Conservation (phyloP, 2,113 vertebrate species). For the Corydoras sp. region DNA sequence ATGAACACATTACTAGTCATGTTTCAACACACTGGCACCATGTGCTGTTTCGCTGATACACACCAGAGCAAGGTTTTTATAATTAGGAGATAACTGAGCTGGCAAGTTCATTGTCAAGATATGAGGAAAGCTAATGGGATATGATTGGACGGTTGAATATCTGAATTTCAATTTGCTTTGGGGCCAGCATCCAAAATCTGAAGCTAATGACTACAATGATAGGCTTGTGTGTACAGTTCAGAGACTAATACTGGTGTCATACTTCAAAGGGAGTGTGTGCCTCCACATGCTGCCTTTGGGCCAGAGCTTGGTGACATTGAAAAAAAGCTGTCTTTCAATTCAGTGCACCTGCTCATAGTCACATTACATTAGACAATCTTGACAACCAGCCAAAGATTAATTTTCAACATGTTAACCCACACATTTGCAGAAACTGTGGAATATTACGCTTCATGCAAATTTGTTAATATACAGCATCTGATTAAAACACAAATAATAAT, state of each 20-base stretch:
- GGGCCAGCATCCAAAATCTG: background rate
- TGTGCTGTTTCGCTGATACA: background rate
- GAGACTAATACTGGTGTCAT: background rate
- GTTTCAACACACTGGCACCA: slow-evolving; percentile 4
- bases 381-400: background rate
- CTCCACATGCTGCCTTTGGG: background rate
- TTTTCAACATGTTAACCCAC: background rate
- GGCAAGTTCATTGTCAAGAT: background rate
- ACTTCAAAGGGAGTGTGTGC: background rate
- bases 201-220: background rate
- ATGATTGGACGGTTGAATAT: background rate
- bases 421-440: too few relatives aligned
- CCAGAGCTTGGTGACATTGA: background rate
- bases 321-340: slow-evolving; percentile 23
- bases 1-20: slow-evolving; percentile 20
- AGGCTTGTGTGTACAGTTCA: background rate
- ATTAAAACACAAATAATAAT: too few relatives aligned
- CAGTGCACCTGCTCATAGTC: slow-evolving; percentile 30
- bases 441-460: too few relatives aligned
- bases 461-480: too few relatives aligned
- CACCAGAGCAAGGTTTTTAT: background rate
- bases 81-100: background rate
- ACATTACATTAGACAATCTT: slow-evolving; percentile 21
- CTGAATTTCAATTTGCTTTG: background rate
- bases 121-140: background rate